Conservation (phyloP, 1,140 invertebrate species). For the Lepidurus apus region DNA sequence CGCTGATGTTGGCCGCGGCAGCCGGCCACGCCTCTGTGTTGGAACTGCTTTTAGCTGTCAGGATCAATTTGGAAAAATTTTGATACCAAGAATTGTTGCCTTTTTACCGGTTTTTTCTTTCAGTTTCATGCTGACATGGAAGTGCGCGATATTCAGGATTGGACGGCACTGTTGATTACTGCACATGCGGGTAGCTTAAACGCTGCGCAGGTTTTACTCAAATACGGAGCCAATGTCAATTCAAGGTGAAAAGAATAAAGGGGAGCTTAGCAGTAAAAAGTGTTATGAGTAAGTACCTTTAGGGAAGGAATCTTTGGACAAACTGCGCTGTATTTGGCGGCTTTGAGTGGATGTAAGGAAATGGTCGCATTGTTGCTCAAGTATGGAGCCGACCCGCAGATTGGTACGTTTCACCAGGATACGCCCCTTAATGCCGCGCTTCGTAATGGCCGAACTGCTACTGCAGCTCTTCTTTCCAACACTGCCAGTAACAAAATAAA, state of each 20-base stretch:
- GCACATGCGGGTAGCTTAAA: neutral
- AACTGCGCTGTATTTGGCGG: neutral
- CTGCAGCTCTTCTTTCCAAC: neutral
- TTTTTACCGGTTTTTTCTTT: neutral
- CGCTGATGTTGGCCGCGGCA: slow-evolving; percentile 9
- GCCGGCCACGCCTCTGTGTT: neutral
- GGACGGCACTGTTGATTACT: neutral
- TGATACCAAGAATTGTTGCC: neutral
- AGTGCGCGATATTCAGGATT: neutral
- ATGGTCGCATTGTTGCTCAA: neutral
- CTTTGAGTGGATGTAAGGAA: neutral
- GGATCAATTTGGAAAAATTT: neutral
- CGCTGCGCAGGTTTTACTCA: neutral
- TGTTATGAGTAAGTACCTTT: neutral
- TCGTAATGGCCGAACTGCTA: neutral
- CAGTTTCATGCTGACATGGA: neutral
- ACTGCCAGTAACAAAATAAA: too few species aligned
- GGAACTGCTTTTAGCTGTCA: neutral
- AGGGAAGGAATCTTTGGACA: neutral
- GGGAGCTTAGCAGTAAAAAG: neutral
- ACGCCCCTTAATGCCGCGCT: slow-evolving; percentile 1
- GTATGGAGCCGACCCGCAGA: neutral
- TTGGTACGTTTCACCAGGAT: slow-evolving; percentile 2
- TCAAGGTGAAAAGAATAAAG: neutral
- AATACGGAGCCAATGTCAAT: neutral